Evolutionary conservation across 2,797 vertebrate species (phyloP).

Genomic region (Spinibarbus caldwelli): DNA sequence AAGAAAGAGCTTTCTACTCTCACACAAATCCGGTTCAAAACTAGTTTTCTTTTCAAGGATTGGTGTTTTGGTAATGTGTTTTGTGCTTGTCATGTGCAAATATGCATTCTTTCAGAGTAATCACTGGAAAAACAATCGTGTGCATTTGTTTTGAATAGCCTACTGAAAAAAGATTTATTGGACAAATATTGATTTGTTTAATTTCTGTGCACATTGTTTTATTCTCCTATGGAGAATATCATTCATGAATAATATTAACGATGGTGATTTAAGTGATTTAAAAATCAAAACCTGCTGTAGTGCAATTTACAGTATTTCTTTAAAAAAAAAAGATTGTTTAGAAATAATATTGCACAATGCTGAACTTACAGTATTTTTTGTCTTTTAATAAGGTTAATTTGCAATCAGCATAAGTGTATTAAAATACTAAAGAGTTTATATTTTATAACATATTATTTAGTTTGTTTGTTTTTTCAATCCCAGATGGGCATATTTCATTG

Average conservation of each 20-base stretch:
- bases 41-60: constrained; percentile 75
- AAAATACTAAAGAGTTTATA: neutral
- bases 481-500: neutral
- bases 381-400: neutral
- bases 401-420: too few species aligned
- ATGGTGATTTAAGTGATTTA: neutral
- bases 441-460: neutral
- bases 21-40: constrained; percentile 71
- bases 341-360: neutral
- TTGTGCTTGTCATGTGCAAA: neutral
- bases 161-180: neutral
- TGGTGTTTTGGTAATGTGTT: constrained; percentile 22
- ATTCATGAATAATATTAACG: neutral
- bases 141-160: neutral
- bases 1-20: constrained; percentile 70
- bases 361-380: neutral
- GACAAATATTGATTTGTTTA: neutral
- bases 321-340: neutral
- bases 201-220: neutral
- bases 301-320: neutral
- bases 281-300: neutral
- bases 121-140: neutral
- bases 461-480: neutral
- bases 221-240: neutral
- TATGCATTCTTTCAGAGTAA: neutral